Conservation (phyloP, 2,888 invertebrate species). For the Thymelicus sylvestris region DNA sequence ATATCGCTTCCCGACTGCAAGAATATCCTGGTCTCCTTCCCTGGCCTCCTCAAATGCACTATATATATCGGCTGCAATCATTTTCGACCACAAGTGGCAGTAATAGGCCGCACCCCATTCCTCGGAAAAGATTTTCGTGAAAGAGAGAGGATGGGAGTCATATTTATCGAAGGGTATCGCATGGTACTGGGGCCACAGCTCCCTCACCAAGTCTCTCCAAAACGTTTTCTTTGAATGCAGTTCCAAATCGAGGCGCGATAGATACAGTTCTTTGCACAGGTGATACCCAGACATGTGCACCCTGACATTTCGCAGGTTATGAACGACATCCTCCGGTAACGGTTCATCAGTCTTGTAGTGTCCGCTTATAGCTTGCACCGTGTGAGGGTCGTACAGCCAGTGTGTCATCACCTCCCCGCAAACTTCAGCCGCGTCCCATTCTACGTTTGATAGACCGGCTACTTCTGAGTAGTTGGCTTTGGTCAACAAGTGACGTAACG, state of each 20-base stretch:
- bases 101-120: constrained; percentile 95
- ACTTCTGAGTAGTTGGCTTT: constrained; percentile 93
- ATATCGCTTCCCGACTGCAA: constrained; percentile 88
- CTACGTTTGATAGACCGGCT: constrained; percentile 93
- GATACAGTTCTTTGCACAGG: constrained; percentile 92
- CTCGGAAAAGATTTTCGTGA: constrained; percentile 92
- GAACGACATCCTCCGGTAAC: constrained; percentile 87
- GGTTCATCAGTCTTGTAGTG: constrained; percentile 91
- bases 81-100: constrained; percentile 92
- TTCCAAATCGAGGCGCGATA: constrained; percentile 92
- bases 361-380: constrained; percentile 86
- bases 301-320: constrained; percentile 86
- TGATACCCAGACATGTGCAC: constrained; percentile 92
- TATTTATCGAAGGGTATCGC: constrained; percentile 90
- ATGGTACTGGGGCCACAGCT: constrained; percentile 92
- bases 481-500: constrained; percentile 93
- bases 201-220: constrained; percentile 92
- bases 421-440: constrained; percentile 96
- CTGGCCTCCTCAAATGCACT: constrained; percentile 92
- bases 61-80: constrained; percentile 96
- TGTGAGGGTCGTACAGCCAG: constrained; percentile 89
- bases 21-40: constrained; percentile 76
- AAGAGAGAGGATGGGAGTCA: constrained; percentile 94
- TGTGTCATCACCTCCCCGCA: constrained; percentile 93
- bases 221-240: constrained; percentile 90